Base-by-base conservation (phyloP, 2,113 vertebrate species). In the Podilymbus podiceps region DNA sequence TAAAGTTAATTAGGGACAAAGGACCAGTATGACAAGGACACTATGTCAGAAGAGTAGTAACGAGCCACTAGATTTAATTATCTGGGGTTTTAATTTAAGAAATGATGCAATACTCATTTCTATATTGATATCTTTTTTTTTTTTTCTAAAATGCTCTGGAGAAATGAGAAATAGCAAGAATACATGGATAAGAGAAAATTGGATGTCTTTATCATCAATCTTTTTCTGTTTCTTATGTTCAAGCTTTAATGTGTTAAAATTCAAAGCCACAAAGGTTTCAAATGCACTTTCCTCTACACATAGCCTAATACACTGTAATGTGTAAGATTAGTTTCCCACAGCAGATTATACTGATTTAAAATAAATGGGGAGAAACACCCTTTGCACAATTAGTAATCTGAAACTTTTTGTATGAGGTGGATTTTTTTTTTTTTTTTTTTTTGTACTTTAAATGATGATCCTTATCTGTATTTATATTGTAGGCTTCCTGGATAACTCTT, bases 41-140 rank as follows among this genome's bases (percentile, higher is more conserved):
- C 25, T 82, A 30, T 52, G 19, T 21, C 30, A 56, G 63, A 79
- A 82, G 52, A 95, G 75, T 86, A 42, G 49, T 73, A 59, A 78
- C 74, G n/a, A 74, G 44, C 49, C 72, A 42, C 56, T 77, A 75
- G 30, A 44, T 96, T 90, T 81, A 87, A 69, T 30, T 90, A 40
- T 66, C 33, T 46, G 60, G 19, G 21, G 6, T 46, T 93, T 97
- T 94, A 89, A 88, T 88, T 82, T 89, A 31, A 84, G 71, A 96
- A 87, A 72, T 60, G 27, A 69, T 88, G 30, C 52, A 82, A 50
- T 83, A 28, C 22, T 55, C 6, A 49, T 58, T 90, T 91, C 38
- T 66, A 9, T 59, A 56, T 56, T 38, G 20, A 44, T 15, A 19
- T 30, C 3, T 84, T 69, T 73, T 67, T 35, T 68, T 69, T 76